Percentiles rank a stretch among this genome's conserved stretches.
Evolutionary conservation across 2,888 invertebrate species (phyloP).

Genomic region (Harpalus rubripes): DNA sequence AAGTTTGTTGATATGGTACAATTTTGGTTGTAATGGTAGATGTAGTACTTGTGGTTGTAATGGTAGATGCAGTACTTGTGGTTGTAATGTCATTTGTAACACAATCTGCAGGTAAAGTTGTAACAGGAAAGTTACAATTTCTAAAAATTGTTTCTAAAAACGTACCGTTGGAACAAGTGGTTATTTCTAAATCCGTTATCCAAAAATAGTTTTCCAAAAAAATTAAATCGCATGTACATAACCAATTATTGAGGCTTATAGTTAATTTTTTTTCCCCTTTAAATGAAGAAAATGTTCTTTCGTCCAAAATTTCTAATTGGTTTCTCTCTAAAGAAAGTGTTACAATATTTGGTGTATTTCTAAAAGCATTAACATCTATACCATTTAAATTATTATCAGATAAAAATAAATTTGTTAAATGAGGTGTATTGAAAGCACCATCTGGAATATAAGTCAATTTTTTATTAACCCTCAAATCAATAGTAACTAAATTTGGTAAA

Average conservation of each 20-base stretch:
- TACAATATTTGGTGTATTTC: not conserved
- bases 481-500: not conserved
- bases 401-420: not conserved
- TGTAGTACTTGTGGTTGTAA: not conserved
- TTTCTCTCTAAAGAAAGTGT: not conserved
- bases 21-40: not conserved
- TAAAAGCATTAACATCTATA: not conserved
- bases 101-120: not conserved
- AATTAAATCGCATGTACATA: not conserved
- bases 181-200: not conserved
- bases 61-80: not conserved
- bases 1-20: not conserved
- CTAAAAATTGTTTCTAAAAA: not conserved
- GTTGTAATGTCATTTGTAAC: not conserved
- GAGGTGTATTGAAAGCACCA: not conserved
- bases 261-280: not conserved
- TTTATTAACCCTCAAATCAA: not conserved
- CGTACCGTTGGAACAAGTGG: not conserved
- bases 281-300: not conserved
- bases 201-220: slow-evolving; percentile 4
- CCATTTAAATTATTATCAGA: not conserved
- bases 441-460: not conserved
- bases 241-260: not conserved
- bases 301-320: not conserved
- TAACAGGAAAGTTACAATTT: not conserved